Conservation (phyloP, 2,113 vertebrate species). For the Xerus inauris region DNA sequence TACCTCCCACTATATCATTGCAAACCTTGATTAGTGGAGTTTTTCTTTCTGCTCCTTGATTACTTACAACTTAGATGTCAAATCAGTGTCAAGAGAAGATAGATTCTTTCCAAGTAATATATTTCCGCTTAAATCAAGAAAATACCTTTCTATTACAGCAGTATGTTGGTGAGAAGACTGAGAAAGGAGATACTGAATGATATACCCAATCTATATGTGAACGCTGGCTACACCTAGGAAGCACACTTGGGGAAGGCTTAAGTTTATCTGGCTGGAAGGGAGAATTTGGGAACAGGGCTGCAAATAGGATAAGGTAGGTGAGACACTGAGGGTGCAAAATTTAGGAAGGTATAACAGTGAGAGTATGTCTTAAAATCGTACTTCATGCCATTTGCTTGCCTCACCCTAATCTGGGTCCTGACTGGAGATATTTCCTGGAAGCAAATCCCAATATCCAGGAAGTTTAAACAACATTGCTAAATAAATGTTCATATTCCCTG, state of each 20-base stretch:
- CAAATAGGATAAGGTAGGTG: background rate
- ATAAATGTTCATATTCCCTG: background rate
- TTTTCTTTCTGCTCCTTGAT: background rate
- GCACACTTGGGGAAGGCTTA: background rate
- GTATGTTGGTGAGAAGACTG: background rate
- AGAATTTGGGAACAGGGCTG: background rate
- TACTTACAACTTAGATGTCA: conserved; percentile 30
- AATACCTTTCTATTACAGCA: conserved; percentile 43
- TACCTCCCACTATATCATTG: background rate
- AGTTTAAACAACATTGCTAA: background rate
- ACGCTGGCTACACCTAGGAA: background rate
- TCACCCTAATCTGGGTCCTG: background rate
- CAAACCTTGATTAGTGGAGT: conserved; percentile 4
- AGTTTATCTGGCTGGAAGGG: background rate
- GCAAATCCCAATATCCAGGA: background rate
- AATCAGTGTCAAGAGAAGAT: conserved; percentile 14
- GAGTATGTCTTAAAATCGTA: background rate
- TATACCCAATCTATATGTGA: background rate
- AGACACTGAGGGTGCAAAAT: background rate
- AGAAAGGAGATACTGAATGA: conserved; percentile 23
- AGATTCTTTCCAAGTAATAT: conserved; percentile 51
- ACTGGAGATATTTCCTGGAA: background rate
- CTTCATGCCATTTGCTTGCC: background rate
- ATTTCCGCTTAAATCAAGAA: conserved; percentile 39
- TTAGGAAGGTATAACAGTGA: background rate